These are phyloP conservation scores for Epizoanthus ramosus DNA, from an alignment of 92 coral and sea anemone genomes.

Conservation along the genomic window DNA sequence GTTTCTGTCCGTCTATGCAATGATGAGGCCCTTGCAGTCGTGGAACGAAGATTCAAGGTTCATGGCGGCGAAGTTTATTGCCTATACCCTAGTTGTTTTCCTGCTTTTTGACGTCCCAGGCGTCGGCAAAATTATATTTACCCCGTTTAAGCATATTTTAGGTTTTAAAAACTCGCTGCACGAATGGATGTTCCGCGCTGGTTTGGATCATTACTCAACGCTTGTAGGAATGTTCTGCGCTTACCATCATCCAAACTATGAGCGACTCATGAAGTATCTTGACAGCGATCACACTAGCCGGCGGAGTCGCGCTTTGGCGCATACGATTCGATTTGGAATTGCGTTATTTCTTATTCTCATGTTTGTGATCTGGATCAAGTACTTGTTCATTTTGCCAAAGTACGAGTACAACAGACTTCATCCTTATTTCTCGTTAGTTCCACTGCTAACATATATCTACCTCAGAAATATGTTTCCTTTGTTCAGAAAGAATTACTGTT, in stretches of 20 bases:
- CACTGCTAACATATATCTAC: constrained; percentile 69
- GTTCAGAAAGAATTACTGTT: constrained; percentile 55
- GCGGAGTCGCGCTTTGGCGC: constrained; percentile 34
- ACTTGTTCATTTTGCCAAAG: constrained; percentile 68
- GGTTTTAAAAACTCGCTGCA: constrained; percentile 73
- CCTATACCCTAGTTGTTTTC: constrained; percentile 64
- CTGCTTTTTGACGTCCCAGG: constrained; percentile 76
- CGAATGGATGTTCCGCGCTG: constrained; percentile 93
- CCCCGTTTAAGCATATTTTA: constrained; percentile 62
- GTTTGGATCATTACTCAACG: constrained; percentile 84
- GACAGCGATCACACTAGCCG: constrained; percentile 42
- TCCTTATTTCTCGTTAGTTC: constrained; percentile 77
- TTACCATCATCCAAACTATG: constrained; percentile 75
- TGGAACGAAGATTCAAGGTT: constrained; percentile 79
- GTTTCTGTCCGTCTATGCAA: constrained; percentile 77
- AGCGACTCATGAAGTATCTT: constrained; percentile 53
- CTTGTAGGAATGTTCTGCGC: constrained; percentile 84
- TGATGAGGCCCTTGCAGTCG: constrained; percentile 76
- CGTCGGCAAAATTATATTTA: constrained; percentile 69
- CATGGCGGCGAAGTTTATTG: constrained; percentile 71
- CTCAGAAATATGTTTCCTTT: constrained; percentile 75
- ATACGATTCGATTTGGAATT: constrained; percentile 50
- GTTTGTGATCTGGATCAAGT: constrained; percentile 58
- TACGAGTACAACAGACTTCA: constrained; percentile 75
- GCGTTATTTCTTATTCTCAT: constrained; percentile 44